Evolutionary conservation across 1,140 invertebrate genomes (phyloP).

Genomic region (Maniola jurtina): DNA sequence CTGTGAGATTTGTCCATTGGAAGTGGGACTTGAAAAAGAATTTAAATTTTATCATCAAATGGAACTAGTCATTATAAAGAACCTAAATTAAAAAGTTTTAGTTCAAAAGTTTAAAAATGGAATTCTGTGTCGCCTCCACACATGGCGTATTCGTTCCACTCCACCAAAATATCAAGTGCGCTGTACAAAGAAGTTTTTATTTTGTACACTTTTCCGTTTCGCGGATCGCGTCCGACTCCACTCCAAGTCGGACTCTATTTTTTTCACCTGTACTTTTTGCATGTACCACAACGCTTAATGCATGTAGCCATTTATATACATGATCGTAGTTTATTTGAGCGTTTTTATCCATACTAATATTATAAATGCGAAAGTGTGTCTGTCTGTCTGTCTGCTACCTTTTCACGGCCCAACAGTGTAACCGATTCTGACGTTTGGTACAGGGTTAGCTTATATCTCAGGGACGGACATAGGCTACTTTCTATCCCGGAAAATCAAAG

Average conservation of each 20-base stretch:
- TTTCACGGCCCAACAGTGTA: too few relatives aligned
- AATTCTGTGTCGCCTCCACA: background rate
- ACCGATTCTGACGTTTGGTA: too few relatives aligned
- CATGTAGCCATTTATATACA: conserved; percentile 10
- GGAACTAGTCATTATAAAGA: too few relatives aligned
- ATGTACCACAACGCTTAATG: conserved; percentile 33
- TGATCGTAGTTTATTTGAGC: conserved; percentile 11
- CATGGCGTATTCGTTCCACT: conserved; percentile 30
- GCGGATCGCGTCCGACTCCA: conserved; percentile 21
- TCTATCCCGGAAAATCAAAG: too few relatives aligned
- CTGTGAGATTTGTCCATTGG: too few relatives aligned
- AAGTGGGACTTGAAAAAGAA: too few relatives aligned
- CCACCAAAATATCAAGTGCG: conserved; percentile 60
- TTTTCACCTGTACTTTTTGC: conserved; percentile 57
- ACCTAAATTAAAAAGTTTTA: background rate
- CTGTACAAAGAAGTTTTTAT: conserved; percentile 50
- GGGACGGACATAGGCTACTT: too few relatives aligned
- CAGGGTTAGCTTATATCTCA: too few relatives aligned
- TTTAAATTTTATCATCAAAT: too few relatives aligned
- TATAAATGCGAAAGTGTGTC: too few relatives aligned
- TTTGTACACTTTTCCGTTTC: conserved; percentile 55
- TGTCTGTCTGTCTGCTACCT: too few relatives aligned
- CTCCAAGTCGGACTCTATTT: conserved; percentile 38
- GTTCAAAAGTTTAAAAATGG: background rate
- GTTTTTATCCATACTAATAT: too few relatives aligned